phyloP scores from a whole-genome alignment of 1,140 invertebrate species.

The Rhagoletis zephyria region DNA sequence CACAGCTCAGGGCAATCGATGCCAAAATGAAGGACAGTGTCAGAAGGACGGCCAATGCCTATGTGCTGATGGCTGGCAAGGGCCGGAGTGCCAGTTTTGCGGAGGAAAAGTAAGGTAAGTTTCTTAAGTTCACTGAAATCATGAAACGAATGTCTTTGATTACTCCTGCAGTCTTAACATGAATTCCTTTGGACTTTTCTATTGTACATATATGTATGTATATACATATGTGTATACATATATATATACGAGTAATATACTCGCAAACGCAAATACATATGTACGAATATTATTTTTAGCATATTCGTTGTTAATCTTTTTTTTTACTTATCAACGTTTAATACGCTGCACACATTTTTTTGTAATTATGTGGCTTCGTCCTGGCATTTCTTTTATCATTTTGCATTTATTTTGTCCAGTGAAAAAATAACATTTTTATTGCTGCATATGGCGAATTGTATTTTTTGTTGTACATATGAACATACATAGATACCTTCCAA shows the following conservation, averaged over 20 bases:
- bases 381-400: background rate
- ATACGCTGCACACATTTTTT: background rate
- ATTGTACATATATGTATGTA: too few species aligned
- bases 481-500: background rate
- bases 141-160: background rate
- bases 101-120: conserved; percentile 91
- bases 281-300: background rate
- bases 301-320: background rate
- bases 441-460: background rate
- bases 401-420: background rate
- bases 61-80: conserved; percentile 92
- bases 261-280: too few species aligned
- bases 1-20: conserved; percentile 72
- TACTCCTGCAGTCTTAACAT: too few species aligned
- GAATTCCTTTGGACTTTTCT: too few species aligned
- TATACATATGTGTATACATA: too few species aligned
- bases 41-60: conserved; percentile 86
- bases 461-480: background rate
- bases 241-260: too few species aligned
- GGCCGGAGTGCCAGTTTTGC: conserved; percentile 89
- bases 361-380: conserved; percentile 9
- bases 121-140: background rate
- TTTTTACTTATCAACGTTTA: background rate
- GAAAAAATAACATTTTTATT: background rate
- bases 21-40: conserved; percentile 83